A percentile compares a stretch with the other conserved stretches of the same genome.
phyloP scores from a whole-genome alignment of 2,113 vertebrate species.

The Chionomys nivalis region DNA sequence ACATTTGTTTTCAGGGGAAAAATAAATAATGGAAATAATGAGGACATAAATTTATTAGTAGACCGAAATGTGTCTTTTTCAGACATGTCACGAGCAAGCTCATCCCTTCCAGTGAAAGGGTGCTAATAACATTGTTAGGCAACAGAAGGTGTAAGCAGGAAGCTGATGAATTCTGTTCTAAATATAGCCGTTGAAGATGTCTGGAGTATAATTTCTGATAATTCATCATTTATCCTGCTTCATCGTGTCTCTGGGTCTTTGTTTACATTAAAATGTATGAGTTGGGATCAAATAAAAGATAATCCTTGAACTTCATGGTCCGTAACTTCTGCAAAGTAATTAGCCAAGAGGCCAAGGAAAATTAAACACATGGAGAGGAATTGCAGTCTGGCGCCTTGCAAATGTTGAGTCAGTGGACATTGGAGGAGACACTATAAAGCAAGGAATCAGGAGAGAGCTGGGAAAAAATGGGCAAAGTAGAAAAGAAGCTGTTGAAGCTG shows the following conservation, averaged over 20 bases:
- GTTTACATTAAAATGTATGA: constrained; percentile 39
- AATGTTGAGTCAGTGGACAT: neutral
- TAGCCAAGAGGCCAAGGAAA: constrained; percentile 38
- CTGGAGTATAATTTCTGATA: constrained; percentile 18
- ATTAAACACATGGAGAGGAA: neutral
- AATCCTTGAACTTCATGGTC: neutral
- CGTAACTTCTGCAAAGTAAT: neutral
- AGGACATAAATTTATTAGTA: constrained; percentile 35
- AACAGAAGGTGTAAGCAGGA: neutral
- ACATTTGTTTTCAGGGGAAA: neutral
- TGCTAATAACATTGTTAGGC: neutral
- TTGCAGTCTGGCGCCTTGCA: neutral
- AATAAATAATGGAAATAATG: constrained; percentile 47
- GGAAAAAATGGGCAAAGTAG: neutral
- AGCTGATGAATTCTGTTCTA: constrained; percentile 16
- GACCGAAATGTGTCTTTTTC: constrained; percentile 12
- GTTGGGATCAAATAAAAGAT: constrained; percentile 24
- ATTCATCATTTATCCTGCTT: constrained; percentile 13
- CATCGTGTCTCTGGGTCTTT: neutral
- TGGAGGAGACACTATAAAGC: neutral
- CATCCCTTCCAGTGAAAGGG: neutral
- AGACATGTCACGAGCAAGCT: constrained; percentile 17
- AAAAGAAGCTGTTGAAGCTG: neutral
- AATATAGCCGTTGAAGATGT: constrained; percentile 9
- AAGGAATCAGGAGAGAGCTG: neutral